phyloP scores from a whole-genome alignment of 2,113 vertebrate species.

The Corythornis vintsioides region DNA sequence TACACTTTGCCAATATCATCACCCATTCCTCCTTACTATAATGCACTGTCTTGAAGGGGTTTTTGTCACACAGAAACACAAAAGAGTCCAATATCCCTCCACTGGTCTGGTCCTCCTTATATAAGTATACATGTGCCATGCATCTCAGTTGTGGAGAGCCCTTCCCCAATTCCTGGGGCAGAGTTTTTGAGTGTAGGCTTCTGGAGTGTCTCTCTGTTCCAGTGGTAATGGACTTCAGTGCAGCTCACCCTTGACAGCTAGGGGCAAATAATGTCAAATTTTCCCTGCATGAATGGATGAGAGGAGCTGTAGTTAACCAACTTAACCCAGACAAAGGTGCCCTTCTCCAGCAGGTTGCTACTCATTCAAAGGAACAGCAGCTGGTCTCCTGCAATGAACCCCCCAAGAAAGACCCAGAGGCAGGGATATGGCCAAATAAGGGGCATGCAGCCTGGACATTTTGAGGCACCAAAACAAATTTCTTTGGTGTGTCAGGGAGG shows the following conservation, averaged over 20 bases:
- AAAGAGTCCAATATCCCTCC: neutral
- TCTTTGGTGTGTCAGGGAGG: neutral
- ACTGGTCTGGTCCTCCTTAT: neutral
- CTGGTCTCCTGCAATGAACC: too few relatives aligned
- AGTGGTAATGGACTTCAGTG: rapidly evolving
- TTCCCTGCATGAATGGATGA: neutral
- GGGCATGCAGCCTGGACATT: neutral
- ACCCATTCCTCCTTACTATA: neutral
- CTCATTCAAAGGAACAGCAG: neutral
- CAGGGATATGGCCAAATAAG: rapidly evolving
- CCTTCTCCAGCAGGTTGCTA: neutral
- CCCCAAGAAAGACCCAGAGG: rapidly evolving
- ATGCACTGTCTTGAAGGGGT: neutral
- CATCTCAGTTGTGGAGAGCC: too few relatives aligned
- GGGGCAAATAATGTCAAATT: neutral
- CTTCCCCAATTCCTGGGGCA: neutral
- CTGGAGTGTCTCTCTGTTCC: neutral
- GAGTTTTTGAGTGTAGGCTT: neutral
- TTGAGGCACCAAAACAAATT: rapidly evolving
- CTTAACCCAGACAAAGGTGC: neutral
- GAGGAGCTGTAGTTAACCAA: neutral
- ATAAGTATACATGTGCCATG: neutral
- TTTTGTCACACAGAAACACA: neutral
- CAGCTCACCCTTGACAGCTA: neutral
- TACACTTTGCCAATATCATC: neutral